These are phyloP conservation scores for Cnemophilus loriae DNA, from an alignment of 2,113 vertebrate species.

Conservation along the genomic window DNA sequence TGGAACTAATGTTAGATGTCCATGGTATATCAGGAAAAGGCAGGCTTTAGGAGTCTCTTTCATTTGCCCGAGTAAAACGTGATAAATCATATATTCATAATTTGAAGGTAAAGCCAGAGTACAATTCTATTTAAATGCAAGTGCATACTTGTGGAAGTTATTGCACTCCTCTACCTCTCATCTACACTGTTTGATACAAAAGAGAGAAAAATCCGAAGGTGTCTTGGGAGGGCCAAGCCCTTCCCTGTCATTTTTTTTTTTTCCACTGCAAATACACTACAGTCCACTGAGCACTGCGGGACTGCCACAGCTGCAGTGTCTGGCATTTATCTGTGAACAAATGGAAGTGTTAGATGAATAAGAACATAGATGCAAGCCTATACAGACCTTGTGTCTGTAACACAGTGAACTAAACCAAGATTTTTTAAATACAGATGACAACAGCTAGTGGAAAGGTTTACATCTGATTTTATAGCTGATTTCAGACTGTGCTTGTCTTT, in stretches of 20 bases:
- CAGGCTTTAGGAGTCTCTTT: neutral
- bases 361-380: neutral
- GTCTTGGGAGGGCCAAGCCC: neutral
- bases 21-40: neutral
- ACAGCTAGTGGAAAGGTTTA: neutral
- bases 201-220: neutral
- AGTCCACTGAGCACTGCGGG: neutral
- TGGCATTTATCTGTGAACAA: neutral
- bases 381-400: neutral
- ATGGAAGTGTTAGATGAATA: neutral
- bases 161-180: neutral
- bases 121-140: neutral
- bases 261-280: neutral
- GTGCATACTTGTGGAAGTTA: neutral
- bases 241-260: neutral
- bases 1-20: neutral
- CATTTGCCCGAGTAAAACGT: neutral
- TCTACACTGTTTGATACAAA: neutral
- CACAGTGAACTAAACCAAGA: neutral
- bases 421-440: neutral
- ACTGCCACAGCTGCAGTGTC: neutral
- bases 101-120: neutral
- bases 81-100: neutral
- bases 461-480: neutral
- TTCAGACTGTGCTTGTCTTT: neutral